phyloP scores from a whole-genome alignment of 2,888 invertebrate species.

The Drosophila formosana region DNA sequence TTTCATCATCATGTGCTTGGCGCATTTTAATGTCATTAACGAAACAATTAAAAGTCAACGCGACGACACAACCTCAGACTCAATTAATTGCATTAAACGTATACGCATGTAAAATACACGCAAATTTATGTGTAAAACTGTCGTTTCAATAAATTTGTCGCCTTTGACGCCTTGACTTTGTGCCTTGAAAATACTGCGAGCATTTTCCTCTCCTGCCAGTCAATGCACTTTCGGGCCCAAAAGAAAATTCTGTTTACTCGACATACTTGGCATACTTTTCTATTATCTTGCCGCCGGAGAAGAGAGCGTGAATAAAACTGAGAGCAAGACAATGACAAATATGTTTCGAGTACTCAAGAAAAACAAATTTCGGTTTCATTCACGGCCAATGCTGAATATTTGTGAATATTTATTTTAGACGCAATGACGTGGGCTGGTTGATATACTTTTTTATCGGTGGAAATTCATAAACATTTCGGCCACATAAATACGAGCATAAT shows the following conservation, averaged over 20 bases:
- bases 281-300: slow-evolving; percentile 18
- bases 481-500: slow-evolving; percentile 54
- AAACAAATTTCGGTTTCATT: slow-evolving; percentile 42
- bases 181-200: slow-evolving; percentile 21
- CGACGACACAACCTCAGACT: slow-evolving; percentile 25
- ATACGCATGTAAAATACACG: slow-evolving; percentile 14
- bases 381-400: slow-evolving; percentile 40
- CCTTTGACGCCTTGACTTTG: slow-evolving; percentile 22
- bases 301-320: neutral
- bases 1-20: neutral
- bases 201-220: slow-evolving; percentile 11
- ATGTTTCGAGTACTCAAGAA: slow-evolving; percentile 12
- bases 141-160: slow-evolving; percentile 13
- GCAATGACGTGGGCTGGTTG: slow-evolving; percentile 42
- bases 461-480: slow-evolving; percentile 54
- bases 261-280: slow-evolving; percentile 1
- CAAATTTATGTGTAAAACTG: slow-evolving; percentile 2
- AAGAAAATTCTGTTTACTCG: slow-evolving; percentile 7
- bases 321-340: slow-evolving; percentile 27
- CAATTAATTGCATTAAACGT: slow-evolving; percentile 41
- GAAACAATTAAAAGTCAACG: slow-evolving; percentile 35
- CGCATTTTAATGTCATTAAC: slow-evolving; percentile 34
- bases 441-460: slow-evolving; percentile 43
- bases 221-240: slow-evolving; percentile 24
- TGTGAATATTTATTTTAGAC: slow-evolving; percentile 23